phyloP scores from a whole-genome alignment of 2,888 invertebrate species.

The Leptodirus hochenwartii region DNA sequence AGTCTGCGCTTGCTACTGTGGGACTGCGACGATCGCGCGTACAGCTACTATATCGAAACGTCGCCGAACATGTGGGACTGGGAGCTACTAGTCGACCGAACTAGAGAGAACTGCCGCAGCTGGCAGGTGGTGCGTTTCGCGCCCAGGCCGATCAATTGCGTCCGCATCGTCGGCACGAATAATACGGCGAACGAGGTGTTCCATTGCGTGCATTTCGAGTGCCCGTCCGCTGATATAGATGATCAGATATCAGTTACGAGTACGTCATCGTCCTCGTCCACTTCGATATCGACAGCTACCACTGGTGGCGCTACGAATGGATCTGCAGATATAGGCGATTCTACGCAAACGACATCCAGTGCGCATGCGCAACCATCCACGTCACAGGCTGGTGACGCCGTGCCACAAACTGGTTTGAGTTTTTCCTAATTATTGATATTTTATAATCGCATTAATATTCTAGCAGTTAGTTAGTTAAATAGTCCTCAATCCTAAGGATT shows the following conservation, averaged over 20 bases:
- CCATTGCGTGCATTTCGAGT: conserved; percentile 95
- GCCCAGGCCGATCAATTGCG: conserved; percentile 74
- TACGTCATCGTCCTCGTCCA: conserved; percentile 8
- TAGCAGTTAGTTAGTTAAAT: no score
- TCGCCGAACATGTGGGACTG: conserved; percentile 85
- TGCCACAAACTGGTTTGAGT: not conserved
- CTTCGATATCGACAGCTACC: conserved; percentile 8
- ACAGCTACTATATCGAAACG: conserved; percentile 91
- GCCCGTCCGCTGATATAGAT: conserved; percentile 50
- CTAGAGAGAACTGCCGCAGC: conserved; percentile 69
- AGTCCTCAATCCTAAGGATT: no score
- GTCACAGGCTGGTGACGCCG: not conserved
- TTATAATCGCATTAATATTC: no score
- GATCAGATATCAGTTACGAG: conserved; percentile 11
- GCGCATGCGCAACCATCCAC: not conserved
- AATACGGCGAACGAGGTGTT: conserved; percentile 98
- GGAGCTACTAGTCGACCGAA: conserved; percentile 78
- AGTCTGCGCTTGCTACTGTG: conserved; percentile 85
- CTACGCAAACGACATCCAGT: conserved; percentile 1
- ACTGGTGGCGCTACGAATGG: conserved; percentile 2
- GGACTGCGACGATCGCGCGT: conserved; percentile 92
- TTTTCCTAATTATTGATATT: no score
- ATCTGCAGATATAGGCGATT: conserved; percentile 7
- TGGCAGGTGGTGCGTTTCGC: conserved; percentile 88
- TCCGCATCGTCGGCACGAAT: conserved; percentile 87